phyloP scores from a whole-genome alignment of 2,797 vertebrate genomes.

The Carcharodon carcharias region DNA sequence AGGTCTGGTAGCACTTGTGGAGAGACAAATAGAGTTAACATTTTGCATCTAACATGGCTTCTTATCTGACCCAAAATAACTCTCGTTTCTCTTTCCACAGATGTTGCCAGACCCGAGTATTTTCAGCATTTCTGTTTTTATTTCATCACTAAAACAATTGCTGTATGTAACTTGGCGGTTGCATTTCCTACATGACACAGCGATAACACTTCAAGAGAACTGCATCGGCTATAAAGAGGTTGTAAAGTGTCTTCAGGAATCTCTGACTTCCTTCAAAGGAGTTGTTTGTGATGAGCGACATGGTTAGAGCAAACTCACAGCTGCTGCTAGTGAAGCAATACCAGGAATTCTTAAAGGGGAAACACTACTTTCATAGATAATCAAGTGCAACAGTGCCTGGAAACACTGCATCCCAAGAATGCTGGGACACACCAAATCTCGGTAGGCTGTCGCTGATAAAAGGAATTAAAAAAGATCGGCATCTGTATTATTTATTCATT shows the following conservation, averaged over 20 bases:
- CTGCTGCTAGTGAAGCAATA: neutral
- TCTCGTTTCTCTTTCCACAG: too few relatives aligned
- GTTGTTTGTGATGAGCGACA: neutral
- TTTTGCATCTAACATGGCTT: too few relatives aligned
- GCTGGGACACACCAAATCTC: neutral
- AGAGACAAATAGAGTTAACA: too few relatives aligned
- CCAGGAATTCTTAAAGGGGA: neutral
- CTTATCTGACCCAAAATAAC: too few relatives aligned
- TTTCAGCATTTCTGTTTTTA: too few relatives aligned
- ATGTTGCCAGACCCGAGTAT: too few relatives aligned
- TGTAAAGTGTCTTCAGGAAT: neutral
- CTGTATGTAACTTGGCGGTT: neutral
- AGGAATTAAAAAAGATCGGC: neutral
- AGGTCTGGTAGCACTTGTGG: too few relatives aligned
- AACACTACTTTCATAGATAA: neutral
- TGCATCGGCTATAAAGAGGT: neutral
- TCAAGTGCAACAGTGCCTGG: neutral
- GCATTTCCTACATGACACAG: neutral
- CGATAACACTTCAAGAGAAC: neutral
- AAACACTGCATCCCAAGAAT: neutral
- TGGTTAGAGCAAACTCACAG: neutral
- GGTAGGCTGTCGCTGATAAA: neutral
- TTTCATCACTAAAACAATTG: too few relatives aligned
- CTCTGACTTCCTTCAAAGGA: neutral
- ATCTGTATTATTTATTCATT: neutral